Evolutionary conservation across 2,797 vertebrate species (phyloP).

Genomic region (Bradypodion ventrale): DNA sequence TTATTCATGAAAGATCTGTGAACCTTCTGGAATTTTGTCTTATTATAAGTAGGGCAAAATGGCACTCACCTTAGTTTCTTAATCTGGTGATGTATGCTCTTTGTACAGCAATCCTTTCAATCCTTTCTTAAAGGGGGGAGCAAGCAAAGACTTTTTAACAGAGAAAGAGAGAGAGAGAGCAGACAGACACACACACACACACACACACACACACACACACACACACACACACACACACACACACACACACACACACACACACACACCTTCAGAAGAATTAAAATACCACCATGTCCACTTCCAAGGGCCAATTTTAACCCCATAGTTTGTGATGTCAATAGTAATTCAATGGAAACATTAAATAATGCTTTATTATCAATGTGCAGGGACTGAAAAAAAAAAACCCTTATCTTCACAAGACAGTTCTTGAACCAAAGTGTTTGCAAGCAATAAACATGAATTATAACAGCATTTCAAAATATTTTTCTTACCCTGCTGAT

Average conservation of each 20-base stretch:
- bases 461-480: slow-evolving; percentile 3
- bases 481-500: not conserved
- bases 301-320: not conserved
- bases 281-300: not conserved
- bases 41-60: too few species aligned
- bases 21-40: too few species aligned
- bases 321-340: not conserved
- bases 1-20: too few species aligned
- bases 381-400: not conserved
- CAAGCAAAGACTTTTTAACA: too few species aligned
- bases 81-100: not conserved
- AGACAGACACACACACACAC: too few species aligned
- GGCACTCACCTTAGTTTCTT: not conserved
- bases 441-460: not conserved
- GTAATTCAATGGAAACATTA: not conserved
- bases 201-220: too few species aligned
- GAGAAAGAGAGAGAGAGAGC: too few species aligned
- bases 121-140: too few species aligned
- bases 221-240: too few species aligned
- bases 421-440: not conserved
- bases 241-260: too few species aligned
- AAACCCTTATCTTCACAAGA: not conserved
- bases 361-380: not conserved
- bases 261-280: not conserved
- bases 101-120: not conserved